Percentiles rank a stretch among this genome's conserved stretches.
These are phyloP conservation scores for Cyprinodon variegatus DNA, from an alignment of 2,113 vertebrate genomes.

Conservation along the genomic window DNA sequence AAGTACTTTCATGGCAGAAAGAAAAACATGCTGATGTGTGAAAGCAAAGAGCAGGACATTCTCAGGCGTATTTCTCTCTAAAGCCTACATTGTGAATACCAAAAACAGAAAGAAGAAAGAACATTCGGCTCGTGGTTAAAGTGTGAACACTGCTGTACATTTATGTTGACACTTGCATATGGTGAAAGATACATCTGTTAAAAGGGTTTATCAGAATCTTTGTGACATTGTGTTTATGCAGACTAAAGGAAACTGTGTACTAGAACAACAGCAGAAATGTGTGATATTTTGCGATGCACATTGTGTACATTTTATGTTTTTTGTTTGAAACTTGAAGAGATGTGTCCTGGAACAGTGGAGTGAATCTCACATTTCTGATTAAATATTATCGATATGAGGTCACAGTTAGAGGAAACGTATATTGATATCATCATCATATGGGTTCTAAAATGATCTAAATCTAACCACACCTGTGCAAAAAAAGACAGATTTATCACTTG, in stretches of 20 bases:
- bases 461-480: neutral
- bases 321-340: neutral
- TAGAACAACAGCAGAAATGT: neutral
- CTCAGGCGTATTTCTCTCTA: neutral
- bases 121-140: neutral
- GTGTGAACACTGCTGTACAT: neutral
- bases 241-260: neutral
- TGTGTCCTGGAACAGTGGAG: neutral
- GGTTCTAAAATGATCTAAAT: neutral
- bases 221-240: neutral
- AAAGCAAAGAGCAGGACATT: neutral
- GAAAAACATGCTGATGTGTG: neutral
- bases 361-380: neutral
- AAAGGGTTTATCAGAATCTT: neutral
- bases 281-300: neutral
- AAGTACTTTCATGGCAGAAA: neutral
- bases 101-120: neutral
- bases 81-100: neutral
- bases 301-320: neutral
- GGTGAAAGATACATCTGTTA: neutral
- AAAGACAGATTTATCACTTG: neutral
- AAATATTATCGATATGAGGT: neutral
- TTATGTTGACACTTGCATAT: neutral
- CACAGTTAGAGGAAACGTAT: neutral
- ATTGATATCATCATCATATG: too few relatives aligned